phyloP scores from a whole-genome alignment of 2,888 invertebrate genomes.

The Polydrusus cervinus region DNA sequence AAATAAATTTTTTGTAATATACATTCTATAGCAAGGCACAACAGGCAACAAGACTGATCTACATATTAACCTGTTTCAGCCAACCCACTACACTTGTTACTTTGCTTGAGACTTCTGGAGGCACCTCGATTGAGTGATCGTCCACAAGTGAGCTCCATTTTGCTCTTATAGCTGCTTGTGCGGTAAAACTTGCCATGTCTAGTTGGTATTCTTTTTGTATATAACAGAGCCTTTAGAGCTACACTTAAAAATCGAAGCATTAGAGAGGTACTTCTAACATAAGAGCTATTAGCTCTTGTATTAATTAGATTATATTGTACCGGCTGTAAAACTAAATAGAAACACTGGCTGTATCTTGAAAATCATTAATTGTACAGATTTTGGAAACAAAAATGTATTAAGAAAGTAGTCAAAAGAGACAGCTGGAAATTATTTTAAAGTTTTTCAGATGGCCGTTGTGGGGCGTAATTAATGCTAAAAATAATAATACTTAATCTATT shows the following conservation, averaged over 20 bases:
- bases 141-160: slow-evolving; percentile 85
- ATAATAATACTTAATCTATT: too few species aligned
- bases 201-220: neutral
- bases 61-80: slow-evolving; percentile 81
- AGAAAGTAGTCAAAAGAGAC: too few species aligned
- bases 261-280: neutral
- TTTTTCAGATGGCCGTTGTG: too few species aligned
- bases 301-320: too few species aligned
- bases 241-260: neutral
- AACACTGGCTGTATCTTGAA: too few species aligned
- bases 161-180: slow-evolving; percentile 81
- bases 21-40: slow-evolving; percentile 11
- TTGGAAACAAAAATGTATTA: too few species aligned
- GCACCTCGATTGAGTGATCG: slow-evolving; percentile 79
- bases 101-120: slow-evolving; percentile 79
- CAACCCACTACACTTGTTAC: slow-evolving; percentile 87
- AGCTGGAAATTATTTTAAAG: too few species aligned
- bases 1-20: neutral
- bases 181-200: slow-evolving; percentile 80
- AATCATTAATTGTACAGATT: too few species aligned
- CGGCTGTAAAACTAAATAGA: too few species aligned
- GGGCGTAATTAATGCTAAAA: too few species aligned
- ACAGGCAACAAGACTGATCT: neutral
- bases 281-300: neutral
- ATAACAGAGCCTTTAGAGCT: neutral